Base-by-base conservation (phyloP, 1,140 invertebrate genomes). In the Megalonaias nervosa region DNA sequence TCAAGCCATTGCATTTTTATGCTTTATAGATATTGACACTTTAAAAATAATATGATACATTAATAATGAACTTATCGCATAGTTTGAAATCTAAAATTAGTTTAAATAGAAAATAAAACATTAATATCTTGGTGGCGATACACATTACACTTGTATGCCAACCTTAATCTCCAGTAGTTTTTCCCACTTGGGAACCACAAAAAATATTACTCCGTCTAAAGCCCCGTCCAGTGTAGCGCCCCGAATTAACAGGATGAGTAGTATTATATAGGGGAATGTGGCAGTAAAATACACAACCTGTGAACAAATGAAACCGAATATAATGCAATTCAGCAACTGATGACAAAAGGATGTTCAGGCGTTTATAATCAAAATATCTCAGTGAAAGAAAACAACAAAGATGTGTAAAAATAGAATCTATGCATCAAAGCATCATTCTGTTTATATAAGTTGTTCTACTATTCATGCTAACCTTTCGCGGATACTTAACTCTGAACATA, bases 171-270 rank as follows among this genome's bases (percentile, higher is more conserved):
- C 77, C 9, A 59, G 66, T 1, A 89, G 83, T 74, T 78, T 82
- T 38, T 86, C 81, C 81, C 83, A 86, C 66, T 88, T 76, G 64
- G 85, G 85, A 48, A 84, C 83, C n/a, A 88, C 81, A 67, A 98
- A 99, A 89, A 98, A 99, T 66, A 94, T 92, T 80, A 99, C 97
- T 21, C 88, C 89, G 23, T 84, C 82, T 57, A 76, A 64, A 68
- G 97, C 95, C 17, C 96, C 96, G 0, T 94, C 94, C 19, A 97
- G 90, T 4, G 95, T 94, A 0, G 91, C 77, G 4, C 90, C 91
- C 48, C 91, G 84, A 12, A 91, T 82, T 64, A 92, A 79, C 17
- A 92, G 81, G 21, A 89, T 84, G 12, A 91, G 62, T 11, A 92
- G 85, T 5, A 92, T 85, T 14, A 91, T 31, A 81, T 92, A 92